A percentile compares a stretch with the other conserved stretches of the same genome.
phyloP scores from a whole-genome alignment of 1,140 invertebrate species.

The Nasonia longicornis region DNA sequence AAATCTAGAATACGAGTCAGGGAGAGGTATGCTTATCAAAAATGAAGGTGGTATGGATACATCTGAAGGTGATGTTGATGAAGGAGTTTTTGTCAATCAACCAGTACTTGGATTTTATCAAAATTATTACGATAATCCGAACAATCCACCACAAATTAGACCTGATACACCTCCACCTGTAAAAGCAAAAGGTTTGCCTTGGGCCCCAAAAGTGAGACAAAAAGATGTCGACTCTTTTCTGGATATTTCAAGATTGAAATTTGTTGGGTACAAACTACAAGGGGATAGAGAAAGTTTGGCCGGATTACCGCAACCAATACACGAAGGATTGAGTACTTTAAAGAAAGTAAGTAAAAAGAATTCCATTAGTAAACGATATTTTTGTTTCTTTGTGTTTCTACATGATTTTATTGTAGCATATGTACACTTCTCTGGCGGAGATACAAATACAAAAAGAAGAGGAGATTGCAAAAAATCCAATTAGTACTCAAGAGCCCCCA shows the following conservation, averaged over 20 bases:
- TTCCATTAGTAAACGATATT: neutral
- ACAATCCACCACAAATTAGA: slow-evolving; percentile 58
- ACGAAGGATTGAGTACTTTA: slow-evolving; percentile 92
- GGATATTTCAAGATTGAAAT: slow-evolving; percentile 92
- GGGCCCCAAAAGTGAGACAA: slow-evolving; percentile 96
- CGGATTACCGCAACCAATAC: slow-evolving; percentile 93
- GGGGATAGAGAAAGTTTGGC: slow-evolving; percentile 89
- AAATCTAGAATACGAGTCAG: slow-evolving; percentile 61
- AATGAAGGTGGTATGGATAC: slow-evolving; percentile 70
- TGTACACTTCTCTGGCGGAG: slow-evolving; percentile 87
- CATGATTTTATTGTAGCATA: slow-evolving; percentile 72
- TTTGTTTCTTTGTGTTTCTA: slow-evolving; percentile 36
- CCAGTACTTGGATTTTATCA: slow-evolving; percentile 51
- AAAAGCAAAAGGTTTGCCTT: slow-evolving; percentile 80
- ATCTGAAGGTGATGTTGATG: slow-evolving; percentile 57
- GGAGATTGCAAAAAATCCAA: slow-evolving; percentile 82
- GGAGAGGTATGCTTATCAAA: slow-evolving; percentile 52
- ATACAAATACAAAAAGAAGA: slow-evolving; percentile 87
- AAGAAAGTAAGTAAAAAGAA: slow-evolving; percentile 72
- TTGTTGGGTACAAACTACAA: slow-evolving; percentile 91
- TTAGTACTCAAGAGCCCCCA: slow-evolving; percentile 73
- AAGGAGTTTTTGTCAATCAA: slow-evolving; percentile 51
- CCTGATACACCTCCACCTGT: slow-evolving; percentile 67
- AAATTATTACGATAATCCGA: slow-evolving; percentile 58
- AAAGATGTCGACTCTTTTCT: slow-evolving; percentile 93